Evolutionary conservation across 2,797 vertebrate species (phyloP), one percentile per base, ranked within the genome.

Genomic region (Remorina albescens): DNA sequence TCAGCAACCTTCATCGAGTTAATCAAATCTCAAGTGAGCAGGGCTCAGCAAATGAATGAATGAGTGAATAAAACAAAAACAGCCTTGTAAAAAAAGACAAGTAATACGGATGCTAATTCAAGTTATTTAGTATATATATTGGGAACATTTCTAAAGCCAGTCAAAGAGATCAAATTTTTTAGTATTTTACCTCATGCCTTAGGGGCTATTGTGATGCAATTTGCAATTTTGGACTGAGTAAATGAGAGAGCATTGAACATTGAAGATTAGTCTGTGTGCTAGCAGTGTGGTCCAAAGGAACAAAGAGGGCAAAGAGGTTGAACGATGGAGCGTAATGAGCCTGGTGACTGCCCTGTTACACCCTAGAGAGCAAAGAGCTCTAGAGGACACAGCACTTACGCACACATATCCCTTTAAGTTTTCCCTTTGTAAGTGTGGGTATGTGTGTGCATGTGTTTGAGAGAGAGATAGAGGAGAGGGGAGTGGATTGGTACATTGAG

Each of bases 221-320:
- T 60, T 77, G 82, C 83, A 88, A 83, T 82, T 84, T 83, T 73
- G 59, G 69, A 68, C 64, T 18, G 69, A 78, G 83, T 81, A 85
- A 89, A 91, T 81, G 79, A 88, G 83, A 84, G 68, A 69, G 70
- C 65, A 62, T 51, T 56, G 69, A 84, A 91, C 90, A 92, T 90
- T 81, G 47, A 58, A 87, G 86, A 92, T 93, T 90, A 91, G 84
- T 80, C 76, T 60, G 74, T 55, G 80, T 74, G 60, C 82, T 87
- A 79, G 58, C 76, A 84, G 76, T 88, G 86, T 84, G 84, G 81
- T 88, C 88, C 81, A 41, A 51, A 67, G 69, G 84, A 89, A 92
- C 86, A 89, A 91, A 92, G 84, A 89, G 67, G 56, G 80, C 80
- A 89, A 81, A 77, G 82, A 86, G 83, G 87, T 83, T 89, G 85